Base-by-base conservation (phyloP, 2,888 invertebrate genomes). In the Agonopterix arenella region DNA sequence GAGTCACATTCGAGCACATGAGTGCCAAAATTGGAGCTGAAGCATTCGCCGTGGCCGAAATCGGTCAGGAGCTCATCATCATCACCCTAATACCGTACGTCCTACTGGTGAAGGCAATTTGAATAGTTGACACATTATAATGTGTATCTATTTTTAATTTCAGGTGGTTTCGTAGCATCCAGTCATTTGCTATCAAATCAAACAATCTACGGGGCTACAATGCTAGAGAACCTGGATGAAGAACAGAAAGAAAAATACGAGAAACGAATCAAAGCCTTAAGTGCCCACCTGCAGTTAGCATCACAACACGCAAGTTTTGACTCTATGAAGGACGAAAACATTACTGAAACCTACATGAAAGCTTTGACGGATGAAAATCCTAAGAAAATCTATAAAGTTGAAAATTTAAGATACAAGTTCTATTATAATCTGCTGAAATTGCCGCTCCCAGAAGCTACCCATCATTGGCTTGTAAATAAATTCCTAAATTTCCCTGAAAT, bases 181-280 rank as follows among this genome's bases (percentile, higher is more conserved):
- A 95, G 94, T 64, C 93, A 93, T 63, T 91, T 97, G 53, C 84
- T 95, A 62, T 80, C 92, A 0, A 84, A 81, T 4, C 95, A 96
- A 75, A 72, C 79, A 18, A 72, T 82, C 28, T 83, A 93, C 49
- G 92, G 92, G 8, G 78, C 90, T 16, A 81, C 86, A 59, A 96
- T 96, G 95, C 79, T 91, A 49, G 73, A 88, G 2, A 76, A 85
- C 48, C 91, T 96, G 70, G 85, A 85, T 41, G 75, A 82, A 0
- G 94, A 95, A 66, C 93, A 93, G 60, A 89, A 81, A 55, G 57
- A 69, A 0, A 90, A 93, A 63, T 94, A 95, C 67, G 92, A 90
- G 4, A 86, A 91, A 18, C 94, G 93, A 72, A 95, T 96, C 57
- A 80, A 84, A 38, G 71, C 82, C 10, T 92, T 94, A 52, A 91